These are phyloP conservation scores for Crotophaga sulcirostris DNA, from an alignment of 2,113 vertebrate genomes.

Conservation along the genomic window DNA sequence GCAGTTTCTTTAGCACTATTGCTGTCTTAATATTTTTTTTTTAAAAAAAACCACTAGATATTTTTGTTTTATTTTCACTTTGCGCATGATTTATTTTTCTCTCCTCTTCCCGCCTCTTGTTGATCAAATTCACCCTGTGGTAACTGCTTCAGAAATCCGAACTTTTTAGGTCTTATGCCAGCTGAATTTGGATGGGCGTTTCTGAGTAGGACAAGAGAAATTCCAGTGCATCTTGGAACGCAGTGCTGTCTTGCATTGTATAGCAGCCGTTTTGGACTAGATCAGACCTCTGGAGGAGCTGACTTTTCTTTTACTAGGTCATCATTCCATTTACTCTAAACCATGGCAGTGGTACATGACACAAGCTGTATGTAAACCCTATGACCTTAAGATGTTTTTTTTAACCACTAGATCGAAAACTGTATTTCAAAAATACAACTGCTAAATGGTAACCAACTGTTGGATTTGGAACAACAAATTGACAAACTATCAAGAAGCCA, in stretches of 20 bases:
- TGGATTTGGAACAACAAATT: not conserved
- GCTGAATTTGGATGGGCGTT: not conserved
- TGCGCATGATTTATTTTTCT: not conserved
- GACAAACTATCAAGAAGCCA: not conserved
- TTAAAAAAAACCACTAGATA: slow-evolving; percentile 74
- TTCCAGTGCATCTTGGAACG: not conserved
- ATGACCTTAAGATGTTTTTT: slow-evolving; percentile 27
- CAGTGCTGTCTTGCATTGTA: not conserved
- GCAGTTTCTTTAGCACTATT: slow-evolving; percentile 36
- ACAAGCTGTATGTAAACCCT: slow-evolving; percentile 9
- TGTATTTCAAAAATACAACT: not conserved
- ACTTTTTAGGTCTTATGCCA: not conserved
- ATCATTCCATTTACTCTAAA: slow-evolving; percentile 65
- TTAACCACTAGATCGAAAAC: slow-evolving; percentile 76
- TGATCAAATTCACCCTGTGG: slow-evolving; percentile 38
- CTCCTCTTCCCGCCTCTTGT: slow-evolving; percentile 22
- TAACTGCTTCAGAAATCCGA: slow-evolving; percentile 29
- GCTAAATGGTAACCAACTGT: not conserved
- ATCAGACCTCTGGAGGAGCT: slow-evolving; percentile 26
- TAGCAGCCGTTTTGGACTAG: not conserved
- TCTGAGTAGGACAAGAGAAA: not conserved
- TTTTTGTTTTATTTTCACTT: not conserved
- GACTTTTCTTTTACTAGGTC: slow-evolving; percentile 34
- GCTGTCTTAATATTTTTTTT: slow-evolving; percentile 34
- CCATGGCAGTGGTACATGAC: slow-evolving; percentile 48